Base-by-base conservation (phyloP, 2,888 invertebrate species). In the Mesoligia furuncula region DNA sequence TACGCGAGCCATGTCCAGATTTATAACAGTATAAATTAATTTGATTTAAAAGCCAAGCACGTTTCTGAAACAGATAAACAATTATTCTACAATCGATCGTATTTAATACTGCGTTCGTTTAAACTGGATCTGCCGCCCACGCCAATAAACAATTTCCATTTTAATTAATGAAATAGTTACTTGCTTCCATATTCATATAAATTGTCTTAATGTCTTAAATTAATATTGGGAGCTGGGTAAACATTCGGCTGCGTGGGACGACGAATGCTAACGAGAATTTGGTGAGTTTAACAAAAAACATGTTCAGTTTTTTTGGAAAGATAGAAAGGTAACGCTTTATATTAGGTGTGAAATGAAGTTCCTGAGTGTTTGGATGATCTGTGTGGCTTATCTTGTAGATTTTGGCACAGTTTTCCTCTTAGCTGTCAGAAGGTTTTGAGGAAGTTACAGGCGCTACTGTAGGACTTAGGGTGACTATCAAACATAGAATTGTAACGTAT, bases 101-200 rank as follows among this genome's bases (percentile, higher is more conserved):
- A 90, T 90, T 90, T 90, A 91, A 91, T 90, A 89, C 88, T 85
- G 88, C 87, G 89, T 89, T 90, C 85, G 80, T 87, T 89, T 87
- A 90, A 93, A 93, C 92, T 92, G 91, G 93, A 92, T 90, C 90
- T 88, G 83, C 90, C 91, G 91, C 93, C 93, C 88, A 93, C 93
- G 90, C 91, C 90, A 90, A 90, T 91, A 92, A 92, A 90, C 91
- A 91, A 91, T 93, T 92, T 92, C 91, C 90, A 93, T 92, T 92
- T 92, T 91, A 91, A 92, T 93, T 93, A 93, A 93, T 91, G 91
- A 92, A 92, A 91, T 91, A 90, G 87, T 90, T 91, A 87, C 89
- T 89, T 85, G 87, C 87, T 89, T 90, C 82, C 87, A 89, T 90
- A 89, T 89, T 88, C 87, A 88, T 89, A 88, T 88, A 85, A 84